Conservation (phyloP, 2,797 vertebrate genomes). For the Takifugu rubripes region DNA sequence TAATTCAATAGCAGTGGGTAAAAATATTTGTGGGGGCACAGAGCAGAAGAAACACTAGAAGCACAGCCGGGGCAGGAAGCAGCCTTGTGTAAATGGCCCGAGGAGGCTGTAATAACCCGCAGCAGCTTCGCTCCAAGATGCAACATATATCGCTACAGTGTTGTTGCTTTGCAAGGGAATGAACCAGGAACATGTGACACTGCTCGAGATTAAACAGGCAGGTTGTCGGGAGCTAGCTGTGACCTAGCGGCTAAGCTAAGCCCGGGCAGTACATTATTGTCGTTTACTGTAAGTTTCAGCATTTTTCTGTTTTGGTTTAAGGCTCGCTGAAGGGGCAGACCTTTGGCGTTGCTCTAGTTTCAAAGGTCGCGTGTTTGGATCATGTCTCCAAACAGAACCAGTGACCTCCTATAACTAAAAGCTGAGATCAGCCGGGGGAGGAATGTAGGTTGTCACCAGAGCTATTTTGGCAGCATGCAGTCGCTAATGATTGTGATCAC, state of each 20-base stretch:
- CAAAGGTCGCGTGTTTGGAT: constrained; percentile 74
- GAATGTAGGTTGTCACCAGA: constrained; percentile 80
- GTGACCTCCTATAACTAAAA: constrained; percentile 72
- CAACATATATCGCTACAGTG: constrained; percentile 62
- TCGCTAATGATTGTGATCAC: constrained; percentile 81
- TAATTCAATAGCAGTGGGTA: constrained; percentile 92
- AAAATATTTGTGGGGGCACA: constrained; percentile 89
- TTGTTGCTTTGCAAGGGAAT: constrained; percentile 35
- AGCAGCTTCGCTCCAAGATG: constrained; percentile 64
- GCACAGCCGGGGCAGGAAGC: constrained; percentile 67
- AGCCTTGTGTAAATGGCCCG: constrained; percentile 72
- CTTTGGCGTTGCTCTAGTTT: constrained; percentile 66
- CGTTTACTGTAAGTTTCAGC: constrained; percentile 57
- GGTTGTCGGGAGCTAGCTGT: constrained; percentile 59
- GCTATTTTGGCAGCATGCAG: constrained; percentile 79
- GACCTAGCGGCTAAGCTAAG: constrained; percentile 32
- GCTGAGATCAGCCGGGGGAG: constrained; percentile 70
- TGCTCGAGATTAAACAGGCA: constrained; percentile 71
- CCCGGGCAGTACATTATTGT: constrained; percentile 45
- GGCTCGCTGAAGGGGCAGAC: constrained; percentile 70
- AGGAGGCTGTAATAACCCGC: constrained; percentile 70
- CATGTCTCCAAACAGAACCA: constrained; percentile 70
- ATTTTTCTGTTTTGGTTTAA: constrained; percentile 61
- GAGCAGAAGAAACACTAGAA: constrained; percentile 81
- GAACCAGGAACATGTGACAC: constrained; percentile 23